Base-by-base conservation (phyloP, 2,888 invertebrate genomes). In the Drosophila setosimentum region DNA sequence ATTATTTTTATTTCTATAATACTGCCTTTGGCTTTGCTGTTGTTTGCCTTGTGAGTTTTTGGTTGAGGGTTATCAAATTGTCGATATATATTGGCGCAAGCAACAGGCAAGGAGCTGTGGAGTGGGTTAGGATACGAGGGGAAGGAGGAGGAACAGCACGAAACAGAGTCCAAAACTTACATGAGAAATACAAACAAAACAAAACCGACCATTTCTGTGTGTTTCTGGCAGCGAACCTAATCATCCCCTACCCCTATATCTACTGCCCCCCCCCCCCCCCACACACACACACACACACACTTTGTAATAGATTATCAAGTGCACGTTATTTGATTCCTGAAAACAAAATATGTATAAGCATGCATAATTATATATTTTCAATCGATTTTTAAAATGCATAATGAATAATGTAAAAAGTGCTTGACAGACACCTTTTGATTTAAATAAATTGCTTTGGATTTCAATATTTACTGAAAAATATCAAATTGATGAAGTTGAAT, bases 61-160 rank as follows among this genome's bases (percentile, higher is more conserved):
- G 76, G 73, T 86, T 78, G 81, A 72, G 87, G 87, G 83, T 86
- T 83, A 89, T 89, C 84, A 83, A 86, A 78, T 83, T 75, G 81
- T 55, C 83, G 68, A 82, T 73, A 67, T 50, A 60, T 79, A 78
- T 80, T 82, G 68, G 75, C 66, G 37, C 64, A 59, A 68, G 63
- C 62, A 70, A 63, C 32, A 64, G 24, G 24, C 35, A 55, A 68
- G 69, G 69, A 68, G 42, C 40, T 32, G 11, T n/a, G 30, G 10
- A 30, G 30, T 11, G 10, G 37, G 45, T 29, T 13, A 18, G 2
- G 0, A 8, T 24, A 16, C 27, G 27, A 29, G 42, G 60, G 21
- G 27, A 27, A 32, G 10, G 13, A 2, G n/a, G 29, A 18, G 42
- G 13, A 21, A n/a, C 30, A 21, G 50, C n/a, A 30, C 27, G 30